These are phyloP conservation scores for Holothuria leucospilota DNA, from an alignment of 53 echinoderm and acorn worm genomes.

Conservation along the genomic window DNA sequence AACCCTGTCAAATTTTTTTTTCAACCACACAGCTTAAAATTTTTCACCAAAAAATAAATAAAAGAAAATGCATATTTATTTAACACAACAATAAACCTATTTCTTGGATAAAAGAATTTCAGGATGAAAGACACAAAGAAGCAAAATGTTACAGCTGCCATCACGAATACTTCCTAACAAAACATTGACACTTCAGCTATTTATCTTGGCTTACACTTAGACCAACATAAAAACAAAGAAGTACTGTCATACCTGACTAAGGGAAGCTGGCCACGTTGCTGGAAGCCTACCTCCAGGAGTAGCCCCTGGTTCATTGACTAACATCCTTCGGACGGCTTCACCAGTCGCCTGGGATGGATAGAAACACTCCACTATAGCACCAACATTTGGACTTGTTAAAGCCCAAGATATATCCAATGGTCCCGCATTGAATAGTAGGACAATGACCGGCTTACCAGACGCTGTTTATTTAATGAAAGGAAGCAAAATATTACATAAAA, in stretches of 20 bases:
- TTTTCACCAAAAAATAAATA: too few relatives aligned
- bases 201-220: too few relatives aligned
- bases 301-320: slow-evolving; percentile 65
- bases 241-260: slow-evolving; percentile 65
- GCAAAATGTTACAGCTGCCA: too few relatives aligned
- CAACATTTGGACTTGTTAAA: slow-evolving; percentile 60
- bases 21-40: too few relatives aligned
- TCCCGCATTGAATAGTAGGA: slow-evolving; percentile 93
- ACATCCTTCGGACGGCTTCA: slow-evolving; percentile 64
- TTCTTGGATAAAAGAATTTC: too few relatives aligned
- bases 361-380: slow-evolving; percentile 92
- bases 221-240: too few relatives aligned
- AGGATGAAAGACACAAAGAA: too few relatives aligned
- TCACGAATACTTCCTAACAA: too few relatives aligned
- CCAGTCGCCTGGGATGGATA: slow-evolving; percentile 91
- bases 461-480: slow-evolving; percentile 54
- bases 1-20: too few relatives aligned
- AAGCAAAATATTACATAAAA: neutral
- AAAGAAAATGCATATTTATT: too few relatives aligned
- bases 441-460: slow-evolving; percentile 75
- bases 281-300: slow-evolving; percentile 93
- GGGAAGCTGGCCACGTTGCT: slow-evolving; percentile 76
- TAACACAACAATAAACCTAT: too few relatives aligned
- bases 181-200: too few relatives aligned
- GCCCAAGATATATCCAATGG: slow-evolving; percentile 90